Evolutionary conservation across 2,113 vertebrate genomes (phyloP).

Genomic region (Myocastor coypus): DNA sequence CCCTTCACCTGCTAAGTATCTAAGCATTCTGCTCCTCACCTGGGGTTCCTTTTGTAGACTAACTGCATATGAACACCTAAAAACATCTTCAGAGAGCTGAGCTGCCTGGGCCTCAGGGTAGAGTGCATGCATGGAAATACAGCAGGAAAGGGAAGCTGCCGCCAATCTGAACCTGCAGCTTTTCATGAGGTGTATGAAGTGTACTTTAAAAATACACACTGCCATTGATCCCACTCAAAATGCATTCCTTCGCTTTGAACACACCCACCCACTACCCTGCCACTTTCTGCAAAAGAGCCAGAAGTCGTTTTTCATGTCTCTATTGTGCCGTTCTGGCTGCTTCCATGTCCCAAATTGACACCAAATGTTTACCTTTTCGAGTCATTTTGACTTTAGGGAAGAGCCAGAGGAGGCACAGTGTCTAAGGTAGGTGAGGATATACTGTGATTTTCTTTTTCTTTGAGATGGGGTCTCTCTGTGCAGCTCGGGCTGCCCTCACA

Average conservation of each 20-base stretch:
- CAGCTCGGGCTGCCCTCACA: not conserved
- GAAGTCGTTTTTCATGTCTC: not conserved
- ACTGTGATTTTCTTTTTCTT: not conserved
- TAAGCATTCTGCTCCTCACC: not conserved
- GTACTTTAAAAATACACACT: not conserved
- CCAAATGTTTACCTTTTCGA: too few relatives aligned
- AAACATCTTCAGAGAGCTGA: not conserved
- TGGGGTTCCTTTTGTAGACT: not conserved
- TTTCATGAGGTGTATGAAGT: not conserved
- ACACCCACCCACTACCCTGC: not conserved
- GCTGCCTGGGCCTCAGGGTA: not conserved
- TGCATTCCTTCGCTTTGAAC: too few relatives aligned
- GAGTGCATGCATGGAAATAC: not conserved
- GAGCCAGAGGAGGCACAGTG: not conserved
- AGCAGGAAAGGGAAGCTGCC: not conserved
- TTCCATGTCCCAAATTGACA: not conserved
- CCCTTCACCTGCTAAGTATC: not conserved
- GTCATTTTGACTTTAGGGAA: not conserved
- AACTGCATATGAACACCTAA: not conserved
- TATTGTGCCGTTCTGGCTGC: not conserved
- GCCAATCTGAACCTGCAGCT: not conserved
- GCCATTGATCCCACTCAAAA: not conserved
- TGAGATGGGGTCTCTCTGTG: not conserved
- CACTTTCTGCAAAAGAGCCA: not conserved
- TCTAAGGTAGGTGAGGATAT: not conserved